phyloP scores from a whole-genome alignment of 2,888 invertebrate species.

The Diadromus collaris region DNA sequence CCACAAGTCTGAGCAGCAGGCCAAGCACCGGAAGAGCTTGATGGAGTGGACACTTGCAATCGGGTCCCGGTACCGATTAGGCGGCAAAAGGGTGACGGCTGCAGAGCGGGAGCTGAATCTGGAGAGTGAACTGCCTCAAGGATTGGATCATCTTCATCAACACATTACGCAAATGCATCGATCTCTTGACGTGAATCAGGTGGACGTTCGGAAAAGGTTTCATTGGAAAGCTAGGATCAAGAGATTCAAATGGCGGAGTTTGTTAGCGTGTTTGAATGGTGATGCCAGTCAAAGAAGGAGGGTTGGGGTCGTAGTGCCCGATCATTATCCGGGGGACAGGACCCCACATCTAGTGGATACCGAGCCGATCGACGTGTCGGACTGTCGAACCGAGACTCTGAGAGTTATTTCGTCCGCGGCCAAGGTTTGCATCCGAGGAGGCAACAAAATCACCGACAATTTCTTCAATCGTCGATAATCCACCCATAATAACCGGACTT shows the following conservation, averaged over 20 bases:
- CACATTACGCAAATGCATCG: neutral
- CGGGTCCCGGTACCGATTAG: neutral
- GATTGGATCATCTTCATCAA: neutral
- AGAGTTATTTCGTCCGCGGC: constrained; percentile 53
- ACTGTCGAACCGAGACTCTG: constrained; percentile 47
- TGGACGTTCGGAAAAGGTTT: neutral
- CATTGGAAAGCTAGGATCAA: neutral
- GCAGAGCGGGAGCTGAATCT: neutral
- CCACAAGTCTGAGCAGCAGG: neutral
- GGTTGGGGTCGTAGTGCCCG: constrained; percentile 36
- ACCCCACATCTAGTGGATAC: constrained; percentile 54
- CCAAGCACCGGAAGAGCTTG: neutral
- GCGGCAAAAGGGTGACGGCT: neutral
- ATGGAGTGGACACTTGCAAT: constrained; percentile 3
- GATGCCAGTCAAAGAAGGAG: neutral
- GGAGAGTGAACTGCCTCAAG: neutral
- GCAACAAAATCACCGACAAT: neutral
- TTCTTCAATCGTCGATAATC: neutral
- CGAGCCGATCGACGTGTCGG: neutral
- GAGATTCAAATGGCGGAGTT: neutral
- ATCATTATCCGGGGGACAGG: constrained; percentile 58
- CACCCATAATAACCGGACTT: neutral
- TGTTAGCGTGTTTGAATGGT: constrained; percentile 6
- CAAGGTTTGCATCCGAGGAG: constrained; percentile 38
- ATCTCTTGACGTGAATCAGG: neutral